Conservation (phyloP, 2,888 invertebrate genomes). For the Heliconius erato region DNA sequence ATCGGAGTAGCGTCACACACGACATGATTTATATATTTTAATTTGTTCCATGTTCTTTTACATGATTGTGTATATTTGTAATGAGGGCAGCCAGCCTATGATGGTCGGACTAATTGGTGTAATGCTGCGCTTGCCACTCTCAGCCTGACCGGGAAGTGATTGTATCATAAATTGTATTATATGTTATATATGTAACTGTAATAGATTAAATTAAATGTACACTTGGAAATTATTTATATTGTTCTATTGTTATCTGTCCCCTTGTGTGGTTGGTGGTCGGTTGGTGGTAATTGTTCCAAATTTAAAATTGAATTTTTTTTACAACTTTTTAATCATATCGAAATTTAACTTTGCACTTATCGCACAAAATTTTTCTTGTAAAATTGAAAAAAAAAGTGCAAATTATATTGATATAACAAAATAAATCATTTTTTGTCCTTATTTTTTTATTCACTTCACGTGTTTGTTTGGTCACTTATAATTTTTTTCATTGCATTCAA, state of each 20-base stretch:
- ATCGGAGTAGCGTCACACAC: not conserved
- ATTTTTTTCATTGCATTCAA: conserved; percentile 34
- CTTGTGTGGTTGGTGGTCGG: conserved; percentile 9
- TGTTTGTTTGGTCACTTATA: conserved; percentile 9
- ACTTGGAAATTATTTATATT: conserved; percentile 28
- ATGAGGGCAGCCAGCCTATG: conserved; percentile 82
- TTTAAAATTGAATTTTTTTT: not conserved
- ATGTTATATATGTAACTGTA: conserved; percentile 16
- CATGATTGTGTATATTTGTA: conserved; percentile 52
- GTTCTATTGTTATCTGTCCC: conserved; percentile 2
- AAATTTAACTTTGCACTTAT: too few species aligned
- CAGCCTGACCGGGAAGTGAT: conserved; percentile 51
- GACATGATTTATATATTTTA: conserved; percentile 39
- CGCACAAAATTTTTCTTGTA: not conserved
- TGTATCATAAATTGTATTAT: conserved; percentile 51
- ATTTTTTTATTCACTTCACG: conserved; percentile 23
- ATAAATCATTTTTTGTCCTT: not conserved
- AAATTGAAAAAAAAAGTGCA: not conserved
- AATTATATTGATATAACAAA: not conserved
- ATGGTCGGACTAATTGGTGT: conserved; percentile 53
- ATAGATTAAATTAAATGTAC: conserved; percentile 41
- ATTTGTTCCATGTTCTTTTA: conserved; percentile 49
- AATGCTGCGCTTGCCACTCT: conserved; percentile 77
- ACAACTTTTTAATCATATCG: not conserved
- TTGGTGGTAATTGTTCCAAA: not conserved